A percentile compares a stretch with the other conserved stretches of the same genome.
Conservation (phyloP, 2,113 vertebrate species). For the Megalops atlanticus region DNA sequence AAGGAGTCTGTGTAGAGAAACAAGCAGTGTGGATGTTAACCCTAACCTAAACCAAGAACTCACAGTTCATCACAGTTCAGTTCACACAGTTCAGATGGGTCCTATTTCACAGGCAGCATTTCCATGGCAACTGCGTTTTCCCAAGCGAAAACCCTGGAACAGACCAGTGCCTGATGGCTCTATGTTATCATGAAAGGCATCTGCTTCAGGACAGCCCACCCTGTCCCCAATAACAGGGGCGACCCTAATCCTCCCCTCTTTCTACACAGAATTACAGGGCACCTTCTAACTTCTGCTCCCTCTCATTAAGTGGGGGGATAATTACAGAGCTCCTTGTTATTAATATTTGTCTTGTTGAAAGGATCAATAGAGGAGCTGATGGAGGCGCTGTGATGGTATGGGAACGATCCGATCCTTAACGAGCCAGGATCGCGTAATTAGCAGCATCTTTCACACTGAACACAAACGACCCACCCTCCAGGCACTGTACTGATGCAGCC, state of each 20-base stretch:
- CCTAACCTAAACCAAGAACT: too few relatives aligned
- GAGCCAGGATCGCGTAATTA: conserved; percentile 26
- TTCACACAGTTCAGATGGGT: background rate
- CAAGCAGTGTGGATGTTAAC: too few relatives aligned
- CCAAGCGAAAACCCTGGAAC: background rate
- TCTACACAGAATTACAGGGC: background rate
- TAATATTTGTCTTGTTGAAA: background rate
- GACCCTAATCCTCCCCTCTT: background rate
- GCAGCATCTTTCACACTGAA: conserved; percentile 3
- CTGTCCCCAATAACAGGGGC: background rate
- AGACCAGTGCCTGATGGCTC: background rate
- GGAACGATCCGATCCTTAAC: conserved; percentile 10
- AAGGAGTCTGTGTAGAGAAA: too few relatives aligned
- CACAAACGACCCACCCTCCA: conserved; percentile 10
- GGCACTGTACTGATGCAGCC: background rate
- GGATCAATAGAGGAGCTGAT: background rate
- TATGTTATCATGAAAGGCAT: background rate
- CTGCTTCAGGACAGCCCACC: background rate
- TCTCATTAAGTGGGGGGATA: background rate
- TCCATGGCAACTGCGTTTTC: background rate
- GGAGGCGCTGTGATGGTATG: conserved; percentile 19
- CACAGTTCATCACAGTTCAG: too few relatives aligned
- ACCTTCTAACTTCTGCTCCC: too few relatives aligned
- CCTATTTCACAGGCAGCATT: background rate
- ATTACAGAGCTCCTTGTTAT: background rate